These are phyloP conservation scores for Cladopsammia gracilis DNA, from an alignment of 64 coral and sea anemone genomes.

Conservation along the genomic window DNA sequence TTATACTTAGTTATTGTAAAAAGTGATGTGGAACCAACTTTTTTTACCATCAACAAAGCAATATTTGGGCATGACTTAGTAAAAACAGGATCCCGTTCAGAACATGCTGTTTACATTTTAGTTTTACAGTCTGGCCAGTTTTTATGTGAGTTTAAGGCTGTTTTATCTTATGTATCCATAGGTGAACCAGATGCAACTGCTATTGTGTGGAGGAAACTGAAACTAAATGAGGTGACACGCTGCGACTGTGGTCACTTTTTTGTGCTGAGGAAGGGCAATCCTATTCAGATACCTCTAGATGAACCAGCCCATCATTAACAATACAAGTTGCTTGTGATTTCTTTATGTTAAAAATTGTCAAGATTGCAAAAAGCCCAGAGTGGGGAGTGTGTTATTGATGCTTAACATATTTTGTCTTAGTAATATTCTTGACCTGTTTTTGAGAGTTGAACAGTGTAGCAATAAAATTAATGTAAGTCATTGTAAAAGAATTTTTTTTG, in stretches of 20 bases:
- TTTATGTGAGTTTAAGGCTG: neutral
- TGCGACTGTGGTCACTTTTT: constrained; percentile 91
- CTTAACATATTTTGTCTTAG: neutral
- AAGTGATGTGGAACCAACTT: too few species aligned
- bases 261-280: constrained; percentile 67
- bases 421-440: neutral
- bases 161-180: neutral
- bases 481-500: neutral
- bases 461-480: neutral
- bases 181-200: constrained; percentile 93
- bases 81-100: too few species aligned
- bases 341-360: neutral
- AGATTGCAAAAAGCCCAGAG: neutral
- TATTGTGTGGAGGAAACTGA: constrained; percentile 91
- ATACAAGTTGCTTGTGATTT: neutral
- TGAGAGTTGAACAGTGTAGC: neutral
- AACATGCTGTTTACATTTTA: too few species aligned
- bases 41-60: too few species aligned
- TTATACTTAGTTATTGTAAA: too few species aligned
- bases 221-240: constrained; percentile 73
- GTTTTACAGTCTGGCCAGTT: too few species aligned
- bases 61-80: too few species aligned
- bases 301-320: neutral
- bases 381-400: neutral
- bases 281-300: constrained; percentile 66